A percentile compares a stretch with the other conserved stretches of the same genome.
These are phyloP conservation scores for silkworm (Bombyx mori) DNA, from an alignment of 1,140 invertebrate genomes.

Conservation along the genomic window ASM3026992v2 NC_085110.1:11169501-11170000, in stretches of 20 bases:
- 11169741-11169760: conserved; percentile 65
- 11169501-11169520: no score
- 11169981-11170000: no score
- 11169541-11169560: background rate
- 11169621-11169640: conserved; percentile 33
- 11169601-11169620: conserved; percentile 35
- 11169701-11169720: conserved; percentile 58
- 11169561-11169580: no score
- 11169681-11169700: conserved; percentile 59
- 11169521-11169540: background rate
- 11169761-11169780: conserved; percentile 57
- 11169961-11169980: no score
- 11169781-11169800: conserved; percentile 49
- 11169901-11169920: conserved; percentile 50
- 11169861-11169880: conserved; percentile 64
- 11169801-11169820: conserved; percentile 17
- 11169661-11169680: conserved; percentile 71
- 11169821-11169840: conserved; percentile 1
- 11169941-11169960: conserved; percentile 24
- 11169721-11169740: conserved; percentile 66
- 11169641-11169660: conserved; percentile 56
- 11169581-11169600: no score
- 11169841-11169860: conserved; percentile 26
- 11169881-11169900: conserved; percentile 43
- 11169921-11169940: conserved; percentile 53